These are phyloP conservation scores for Scrobipalpa costella DNA, from an alignment of 2,888 invertebrate genomes.

Conservation along the genomic window DNA sequence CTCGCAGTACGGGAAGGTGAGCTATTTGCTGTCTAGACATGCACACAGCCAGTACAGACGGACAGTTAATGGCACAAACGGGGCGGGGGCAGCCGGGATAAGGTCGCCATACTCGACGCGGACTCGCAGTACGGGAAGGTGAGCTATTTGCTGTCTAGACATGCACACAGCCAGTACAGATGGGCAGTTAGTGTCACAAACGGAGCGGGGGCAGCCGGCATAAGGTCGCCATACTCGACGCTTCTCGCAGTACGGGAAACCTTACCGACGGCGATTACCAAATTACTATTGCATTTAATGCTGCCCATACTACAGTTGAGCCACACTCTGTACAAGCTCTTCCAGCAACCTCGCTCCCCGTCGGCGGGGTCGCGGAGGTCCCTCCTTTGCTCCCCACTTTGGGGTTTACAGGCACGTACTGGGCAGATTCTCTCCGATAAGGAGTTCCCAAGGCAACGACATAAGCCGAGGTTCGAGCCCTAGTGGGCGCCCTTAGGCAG, in stretches of 20 bases:
- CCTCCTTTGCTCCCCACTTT: no score
- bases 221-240: slow-evolving; percentile 96
- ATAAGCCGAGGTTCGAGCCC: no score
- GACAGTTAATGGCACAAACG: slow-evolving; percentile 83
- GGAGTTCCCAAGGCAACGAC: no score
- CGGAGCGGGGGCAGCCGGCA: slow-evolving; percentile 78
- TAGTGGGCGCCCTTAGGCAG: no score
- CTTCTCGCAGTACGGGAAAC: slow-evolving; percentile 99
- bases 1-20: slow-evolving; percentile 99
- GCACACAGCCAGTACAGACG: slow-evolving; percentile 84
- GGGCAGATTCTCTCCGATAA: no score
- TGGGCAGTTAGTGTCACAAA: slow-evolving; percentile 83
- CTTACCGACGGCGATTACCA: no score
- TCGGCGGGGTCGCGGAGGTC: no score
- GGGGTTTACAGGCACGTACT: no score
- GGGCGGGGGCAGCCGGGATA: slow-evolving; percentile 76
- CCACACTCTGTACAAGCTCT: no score
- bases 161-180: slow-evolving; percentile 85
- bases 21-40: slow-evolving; percentile 58
- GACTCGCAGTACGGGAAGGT: slow-evolving; percentile 99
- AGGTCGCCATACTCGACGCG: slow-evolving; percentile 97
- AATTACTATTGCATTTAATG: no score
- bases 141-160: slow-evolving; percentile 58
- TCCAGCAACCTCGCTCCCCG: no score
- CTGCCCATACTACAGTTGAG: no score